Conservation (phyloP, 2,113 vertebrate genomes). For the Mus spicilegus region DNA sequence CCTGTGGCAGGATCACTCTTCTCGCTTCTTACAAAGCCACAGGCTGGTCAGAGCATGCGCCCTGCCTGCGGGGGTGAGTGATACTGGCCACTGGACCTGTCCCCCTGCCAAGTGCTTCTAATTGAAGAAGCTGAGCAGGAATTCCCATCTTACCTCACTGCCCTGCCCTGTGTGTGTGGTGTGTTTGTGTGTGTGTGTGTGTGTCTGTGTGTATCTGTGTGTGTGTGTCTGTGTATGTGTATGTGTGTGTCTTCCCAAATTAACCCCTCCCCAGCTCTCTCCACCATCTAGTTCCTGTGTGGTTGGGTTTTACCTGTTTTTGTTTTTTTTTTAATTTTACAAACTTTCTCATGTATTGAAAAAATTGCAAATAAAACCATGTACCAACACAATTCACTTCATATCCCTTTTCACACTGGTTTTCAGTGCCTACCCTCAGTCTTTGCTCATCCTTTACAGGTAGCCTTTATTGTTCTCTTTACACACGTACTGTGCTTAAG, state of each 20-base stretch:
- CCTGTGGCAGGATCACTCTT: not conserved
- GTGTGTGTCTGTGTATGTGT: no score
- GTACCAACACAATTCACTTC: not conserved
- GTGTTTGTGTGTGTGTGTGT: no score
- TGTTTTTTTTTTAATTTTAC: not conserved
- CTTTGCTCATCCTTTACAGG: no score
- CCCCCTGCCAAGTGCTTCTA: not conserved
- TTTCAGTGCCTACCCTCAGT: no score
- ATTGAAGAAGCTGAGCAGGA: not conserved
- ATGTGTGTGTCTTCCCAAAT: not conserved
- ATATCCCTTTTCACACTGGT: no score
- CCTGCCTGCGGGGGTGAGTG: not conserved
- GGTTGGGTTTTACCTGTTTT: not conserved
- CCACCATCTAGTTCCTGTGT: no score
- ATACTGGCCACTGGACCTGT: not conserved
- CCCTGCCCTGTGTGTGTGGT: no score
- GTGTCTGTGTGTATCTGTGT: no score
- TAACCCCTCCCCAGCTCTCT: not conserved
- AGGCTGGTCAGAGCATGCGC: not conserved
- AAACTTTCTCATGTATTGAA: not conserved
- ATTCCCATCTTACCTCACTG: no score
- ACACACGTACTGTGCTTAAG: not conserved
- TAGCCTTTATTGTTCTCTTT: not conserved
- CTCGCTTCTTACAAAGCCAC: slow-evolving; percentile 8
- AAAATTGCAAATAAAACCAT: not conserved